Evolutionary conservation across 2,888 invertebrate genomes (phyloP).

Genomic region (Ptychoptera albimana): DNA sequence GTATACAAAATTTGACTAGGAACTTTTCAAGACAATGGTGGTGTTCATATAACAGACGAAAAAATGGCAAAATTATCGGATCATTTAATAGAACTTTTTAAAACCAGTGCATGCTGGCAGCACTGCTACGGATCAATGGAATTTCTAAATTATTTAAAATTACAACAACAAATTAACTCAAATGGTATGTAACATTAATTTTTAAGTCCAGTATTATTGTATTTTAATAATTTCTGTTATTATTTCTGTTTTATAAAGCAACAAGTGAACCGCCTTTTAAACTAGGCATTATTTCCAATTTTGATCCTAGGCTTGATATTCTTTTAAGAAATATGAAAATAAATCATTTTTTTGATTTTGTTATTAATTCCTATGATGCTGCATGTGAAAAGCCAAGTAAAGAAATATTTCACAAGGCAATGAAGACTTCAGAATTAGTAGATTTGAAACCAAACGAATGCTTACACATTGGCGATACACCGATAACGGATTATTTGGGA

Average conservation of each 20-base stretch:
- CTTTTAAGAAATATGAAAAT: slow-evolving; percentile 51
- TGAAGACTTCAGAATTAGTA: slow-evolving; percentile 31
- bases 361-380: slow-evolving; percentile 60
- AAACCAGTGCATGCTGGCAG: slow-evolving; percentile 58
- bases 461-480: slow-evolving; percentile 70
- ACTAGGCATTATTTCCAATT: slow-evolving; percentile 75
- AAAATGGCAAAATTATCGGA: slow-evolving; percentile 37
- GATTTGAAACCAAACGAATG: slow-evolving; percentile 42
- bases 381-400: slow-evolving; percentile 59
- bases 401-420: slow-evolving; percentile 51
- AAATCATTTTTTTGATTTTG: slow-evolving; percentile 59
- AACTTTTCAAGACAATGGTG: slow-evolving; percentile 25
- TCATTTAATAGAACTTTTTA: slow-evolving; percentile 51
- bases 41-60: slow-evolving; percentile 21
- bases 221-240: no score
- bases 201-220: no score
- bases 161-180: slow-evolving; percentile 18
- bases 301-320: slow-evolving; percentile 60
- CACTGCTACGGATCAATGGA: slow-evolving; percentile 45
- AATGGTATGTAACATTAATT: no score
- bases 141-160: slow-evolving; percentile 41
- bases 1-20: slow-evolving; percentile 12
- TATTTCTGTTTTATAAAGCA: no score
- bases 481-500: slow-evolving; percentile 59
- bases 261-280: slow-evolving; percentile 14